phyloP scores from a whole-genome alignment of 2,797 vertebrate genomes.

The Holocentrus rufus region DNA sequence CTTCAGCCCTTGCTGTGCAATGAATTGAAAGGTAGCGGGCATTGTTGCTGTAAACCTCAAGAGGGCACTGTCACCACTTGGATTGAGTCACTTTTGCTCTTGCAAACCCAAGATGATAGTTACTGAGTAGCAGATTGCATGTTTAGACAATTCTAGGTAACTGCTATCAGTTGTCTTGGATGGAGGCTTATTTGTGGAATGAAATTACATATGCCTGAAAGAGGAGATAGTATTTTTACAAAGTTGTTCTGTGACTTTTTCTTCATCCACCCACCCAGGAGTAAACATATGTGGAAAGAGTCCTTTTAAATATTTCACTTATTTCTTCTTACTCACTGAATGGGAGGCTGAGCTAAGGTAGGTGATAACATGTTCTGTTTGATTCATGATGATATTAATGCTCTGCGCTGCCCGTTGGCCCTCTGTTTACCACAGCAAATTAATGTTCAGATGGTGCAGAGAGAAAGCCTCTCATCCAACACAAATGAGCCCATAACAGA shows the following conservation, averaged over 20 bases:
- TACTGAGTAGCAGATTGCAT: slow-evolving; percentile 29
- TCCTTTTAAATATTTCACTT: neutral
- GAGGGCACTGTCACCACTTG: slow-evolving; percentile 69
- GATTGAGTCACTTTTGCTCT: neutral
- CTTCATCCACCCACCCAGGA: neutral
- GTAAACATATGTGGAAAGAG: neutral
- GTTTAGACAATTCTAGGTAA: neutral
- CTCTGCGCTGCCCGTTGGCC: slow-evolving; percentile 13
- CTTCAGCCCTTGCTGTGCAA: neutral
- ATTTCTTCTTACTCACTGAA: neutral
- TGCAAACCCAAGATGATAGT: neutral
- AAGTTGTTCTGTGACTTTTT: neutral
- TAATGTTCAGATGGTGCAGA: slow-evolving; percentile 44
- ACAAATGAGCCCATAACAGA: slow-evolving; percentile 42
- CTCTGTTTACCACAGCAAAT: slow-evolving; percentile 32
- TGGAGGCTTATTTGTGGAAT: neutral
- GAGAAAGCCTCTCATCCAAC: slow-evolving; percentile 39
- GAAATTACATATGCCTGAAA: neutral
- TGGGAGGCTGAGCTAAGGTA: neutral
- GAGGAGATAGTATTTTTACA: neutral
- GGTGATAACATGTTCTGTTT: slow-evolving; percentile 28
- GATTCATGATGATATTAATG: slow-evolving; percentile 18
- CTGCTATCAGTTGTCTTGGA: neutral
- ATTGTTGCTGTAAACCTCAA: slow-evolving; percentile 40
- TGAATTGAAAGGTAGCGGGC: neutral